Evolutionary conservation across 2,113 vertebrate genomes (phyloP).

Genomic region (Picathartes gymnocephalus): DNA sequence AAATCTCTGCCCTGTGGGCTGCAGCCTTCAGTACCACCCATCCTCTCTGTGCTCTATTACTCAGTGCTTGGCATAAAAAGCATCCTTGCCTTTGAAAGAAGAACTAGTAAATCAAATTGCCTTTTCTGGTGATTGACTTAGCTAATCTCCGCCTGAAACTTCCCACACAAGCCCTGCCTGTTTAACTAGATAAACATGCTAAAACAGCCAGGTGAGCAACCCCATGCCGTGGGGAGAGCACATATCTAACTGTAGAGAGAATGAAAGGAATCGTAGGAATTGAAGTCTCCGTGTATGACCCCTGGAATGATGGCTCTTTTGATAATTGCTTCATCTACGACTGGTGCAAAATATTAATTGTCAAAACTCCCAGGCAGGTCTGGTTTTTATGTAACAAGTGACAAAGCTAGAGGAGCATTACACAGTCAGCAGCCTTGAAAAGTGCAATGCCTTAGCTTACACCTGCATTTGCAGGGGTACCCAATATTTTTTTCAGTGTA

Average conservation of each 20-base stretch:
- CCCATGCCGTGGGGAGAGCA: not conserved
- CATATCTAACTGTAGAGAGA: not conserved
- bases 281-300: not conserved
- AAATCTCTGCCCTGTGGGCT: not conserved
- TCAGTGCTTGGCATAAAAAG: not conserved
- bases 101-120: not conserved
- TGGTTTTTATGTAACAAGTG: not conserved
- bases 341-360: not conserved
- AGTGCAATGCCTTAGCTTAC: not conserved
- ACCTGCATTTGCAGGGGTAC: rapidly evolving
- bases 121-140: not conserved
- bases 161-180: not conserved
- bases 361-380: not conserved
- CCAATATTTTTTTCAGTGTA: not conserved
- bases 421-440: not conserved
- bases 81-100: not conserved
- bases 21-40: not conserved
- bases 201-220: not conserved
- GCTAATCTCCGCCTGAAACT: not conserved
- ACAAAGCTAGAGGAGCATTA: not conserved
- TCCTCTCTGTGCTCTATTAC: not conserved
- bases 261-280: not conserved
- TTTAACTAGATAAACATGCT: not conserved
- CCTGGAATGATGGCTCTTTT: not conserved
- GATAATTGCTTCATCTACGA: not conserved